Base-by-base conservation (phyloP, 2,113 vertebrate genomes). In the Barbus barbus region DNA sequence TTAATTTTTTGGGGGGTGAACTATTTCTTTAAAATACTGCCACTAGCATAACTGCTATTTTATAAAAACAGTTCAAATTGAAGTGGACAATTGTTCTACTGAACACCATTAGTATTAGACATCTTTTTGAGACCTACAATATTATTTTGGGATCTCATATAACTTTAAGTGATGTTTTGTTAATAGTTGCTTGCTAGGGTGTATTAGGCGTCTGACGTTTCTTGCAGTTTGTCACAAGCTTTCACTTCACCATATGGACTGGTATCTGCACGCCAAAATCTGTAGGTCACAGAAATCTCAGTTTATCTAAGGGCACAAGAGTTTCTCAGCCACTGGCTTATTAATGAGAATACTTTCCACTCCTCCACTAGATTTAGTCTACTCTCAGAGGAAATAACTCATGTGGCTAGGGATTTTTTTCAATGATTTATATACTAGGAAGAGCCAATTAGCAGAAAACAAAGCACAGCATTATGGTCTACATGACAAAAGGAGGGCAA, bases 361-460 rank as follows among this genome's bases (percentile, higher is more conserved):
- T 89, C 86, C 89, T 71, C 73, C 79, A 86, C 90, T 89, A 79
- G 87, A 86, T 88, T 89, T 56, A 72, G 82, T 78, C 88, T 87
- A 85, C 83, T 89, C 88, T 88, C 78, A 9, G 86, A 89, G 85
- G 86, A 88, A 91, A 87, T 33, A 78, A 41, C 76, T 41, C 44
- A 77, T 83, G 82, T 87, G 67, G 74, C 79, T 60, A 72, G 75
- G 87, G 86, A 88, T n/a, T 90, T 83, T 85, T 90, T 88, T 83
- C 78, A 74, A 87, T 92, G 92, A 94, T 93, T 93, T 91, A 90
- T 93, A 90, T 90, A 93, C 88, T 90, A 69, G 90, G 88, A 90
- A 90, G 86, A 90, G 88, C 89, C 92, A 94, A 94, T 93, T 94
- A 94, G 92, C 89, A 89, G 86, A 86, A 89, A 88, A 92, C 89